Evolutionary conservation across 2,888 invertebrate species (phyloP), one percentile per base, ranked within the genome.

Genomic region (Epinotia brunnichana): DNA sequence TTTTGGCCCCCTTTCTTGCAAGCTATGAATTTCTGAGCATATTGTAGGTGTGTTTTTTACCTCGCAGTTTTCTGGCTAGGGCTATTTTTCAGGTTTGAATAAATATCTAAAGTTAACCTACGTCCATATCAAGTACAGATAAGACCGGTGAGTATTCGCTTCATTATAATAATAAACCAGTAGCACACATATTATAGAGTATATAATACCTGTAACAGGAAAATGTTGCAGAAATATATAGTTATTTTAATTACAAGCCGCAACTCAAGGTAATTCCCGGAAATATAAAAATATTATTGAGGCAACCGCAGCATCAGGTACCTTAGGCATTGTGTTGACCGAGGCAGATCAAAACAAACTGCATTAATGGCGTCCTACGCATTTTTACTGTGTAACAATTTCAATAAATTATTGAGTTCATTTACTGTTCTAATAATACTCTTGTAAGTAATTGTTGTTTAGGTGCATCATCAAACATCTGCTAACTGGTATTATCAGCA

Each of bases 211-310:
- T 54, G 66, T 15, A 41, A 41, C 54, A 66, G 66, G 66, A 66
- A 66, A 66, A 66, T 24, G 1, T 2, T 1, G 15, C 13, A 15
- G 15, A 9, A 9, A 29, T 44, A 64, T 64, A 56, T 11, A 56
- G n/a, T 66, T 66, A 66, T 41, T 66, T 54, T 66, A 66, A 66
- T 56, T 24, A 41, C 39, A 56, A 41, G 41, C 66, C 54, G 39
- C 66, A 66, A 41, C 39, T 19, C 53, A 35, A 56, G 66, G 66
- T 66, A 24, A 56, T 66, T 56, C 66, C 41, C n/a, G 54, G 41
- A 24, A 66, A 24, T 64, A 4, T 64, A 56, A 66, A 56, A 56
- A 56, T 54, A 39, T 21, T 35, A 56, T 56, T 56, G 54, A n/a
- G 54, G n/a, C 41, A 41, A 19, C 19, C 53, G 10, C 54, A 44